These are phyloP conservation scores for Cyprinodon diabolis DNA, from an alignment of 2,797 vertebrate species.

Conservation along the genomic window DNA sequence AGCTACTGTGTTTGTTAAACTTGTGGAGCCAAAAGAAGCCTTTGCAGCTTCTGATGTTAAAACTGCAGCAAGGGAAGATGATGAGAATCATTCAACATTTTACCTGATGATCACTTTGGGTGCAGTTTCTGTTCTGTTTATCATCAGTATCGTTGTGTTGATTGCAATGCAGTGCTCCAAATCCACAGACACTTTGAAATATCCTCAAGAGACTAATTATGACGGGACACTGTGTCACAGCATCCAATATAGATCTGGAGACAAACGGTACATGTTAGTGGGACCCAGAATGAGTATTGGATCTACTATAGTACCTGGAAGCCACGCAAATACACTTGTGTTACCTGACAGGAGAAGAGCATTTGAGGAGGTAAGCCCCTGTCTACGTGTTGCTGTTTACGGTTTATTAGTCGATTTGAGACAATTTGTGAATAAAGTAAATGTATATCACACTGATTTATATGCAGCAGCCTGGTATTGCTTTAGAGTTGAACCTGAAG, in stretches of 20 bases:
- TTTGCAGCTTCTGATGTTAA: conserved; percentile 62
- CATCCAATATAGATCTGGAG: conserved; percentile 72
- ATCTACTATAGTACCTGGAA: conserved; percentile 9
- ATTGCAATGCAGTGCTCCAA: conserved; percentile 60
- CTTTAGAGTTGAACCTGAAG: too few species aligned
- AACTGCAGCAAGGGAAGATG: conserved; percentile 12
- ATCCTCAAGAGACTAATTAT: conserved; percentile 55
- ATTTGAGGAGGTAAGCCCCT: conserved; percentile 24
- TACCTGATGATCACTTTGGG: conserved; percentile 35
- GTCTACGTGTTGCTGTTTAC: neutral
- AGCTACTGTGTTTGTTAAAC: conserved; percentile 57
- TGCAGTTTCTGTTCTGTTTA: conserved; percentile 49
- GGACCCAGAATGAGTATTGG: conserved; percentile 42
- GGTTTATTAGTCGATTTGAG: too few species aligned
- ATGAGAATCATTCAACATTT: conserved; percentile 1
- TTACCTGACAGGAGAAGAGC: neutral
- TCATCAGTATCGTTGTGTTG: conserved; percentile 47
- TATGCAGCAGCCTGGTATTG: too few species aligned
- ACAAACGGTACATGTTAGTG: conserved; percentile 62
- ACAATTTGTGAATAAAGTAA: too few species aligned
- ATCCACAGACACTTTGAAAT: conserved; percentile 50
- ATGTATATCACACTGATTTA: too few species aligned
- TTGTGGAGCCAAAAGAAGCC: conserved; percentile 59
- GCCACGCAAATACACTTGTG: conserved; percentile 4
- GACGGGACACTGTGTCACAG: conserved; percentile 60